Evolutionary conservation across 2,888 invertebrate species (phyloP).

Genomic region (Kryphioiulus occultus): DNA sequence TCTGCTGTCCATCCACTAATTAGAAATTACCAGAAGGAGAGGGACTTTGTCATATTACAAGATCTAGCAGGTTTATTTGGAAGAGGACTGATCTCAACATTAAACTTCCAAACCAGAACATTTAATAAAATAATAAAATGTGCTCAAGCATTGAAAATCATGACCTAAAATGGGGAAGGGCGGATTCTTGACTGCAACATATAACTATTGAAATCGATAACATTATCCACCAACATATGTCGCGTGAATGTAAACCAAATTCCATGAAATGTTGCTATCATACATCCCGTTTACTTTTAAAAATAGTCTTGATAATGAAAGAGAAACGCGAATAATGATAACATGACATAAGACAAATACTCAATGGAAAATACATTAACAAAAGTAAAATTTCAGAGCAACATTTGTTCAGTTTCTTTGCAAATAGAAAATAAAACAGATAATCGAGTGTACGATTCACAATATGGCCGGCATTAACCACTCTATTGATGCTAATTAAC

Average conservation of each 20-base stretch:
- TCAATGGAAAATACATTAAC: constrained; percentile 6
- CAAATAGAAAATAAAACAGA: neutral
- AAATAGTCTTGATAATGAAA: neutral
- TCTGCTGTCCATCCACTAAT: neutral
- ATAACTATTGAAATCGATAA: neutral
- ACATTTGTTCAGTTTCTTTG: neutral
- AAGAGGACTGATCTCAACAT: neutral
- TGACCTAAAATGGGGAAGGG: neutral
- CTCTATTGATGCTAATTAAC: neutral
- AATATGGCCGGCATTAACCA: neutral
- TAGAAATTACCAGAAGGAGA: neutral
- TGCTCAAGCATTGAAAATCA: neutral
- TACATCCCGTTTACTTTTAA: neutral
- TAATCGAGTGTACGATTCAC: neutral
- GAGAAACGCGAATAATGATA: neutral
- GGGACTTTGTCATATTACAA: neutral
- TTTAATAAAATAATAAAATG: neutral
- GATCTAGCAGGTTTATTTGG: neutral
- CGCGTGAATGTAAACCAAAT: neutral
- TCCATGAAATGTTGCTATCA: neutral
- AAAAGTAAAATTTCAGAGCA: constrained; percentile 21
- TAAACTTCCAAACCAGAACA: neutral
- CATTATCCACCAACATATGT: neutral
- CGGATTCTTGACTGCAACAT: neutral
- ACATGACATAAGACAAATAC: constrained; percentile 8